A percentile compares a stretch with the other conserved stretches of the same genome.
Conservation (phyloP, 2,888 invertebrate species). For the Hermodice carunculata region DNA sequence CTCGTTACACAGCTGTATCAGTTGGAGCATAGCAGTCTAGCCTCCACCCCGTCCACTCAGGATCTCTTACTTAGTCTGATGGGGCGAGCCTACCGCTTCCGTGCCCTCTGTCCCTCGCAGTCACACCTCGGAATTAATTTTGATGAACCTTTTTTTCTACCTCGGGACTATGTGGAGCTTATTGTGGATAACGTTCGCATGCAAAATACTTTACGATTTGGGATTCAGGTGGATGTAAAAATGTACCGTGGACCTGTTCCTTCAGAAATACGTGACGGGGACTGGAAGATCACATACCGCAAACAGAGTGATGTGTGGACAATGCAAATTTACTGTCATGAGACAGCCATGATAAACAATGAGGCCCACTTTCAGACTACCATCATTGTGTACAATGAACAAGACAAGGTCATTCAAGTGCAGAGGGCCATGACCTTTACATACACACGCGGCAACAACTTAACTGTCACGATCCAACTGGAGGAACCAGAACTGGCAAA, state of each 20-base stretch:
- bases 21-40: slow-evolving; percentile 54
- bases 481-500: slow-evolving; percentile 52
- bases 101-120: slow-evolving; percentile 65
- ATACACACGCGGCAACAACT: slow-evolving; percentile 57
- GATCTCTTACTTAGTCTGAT: slow-evolving; percentile 54
- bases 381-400: slow-evolving; percentile 61
- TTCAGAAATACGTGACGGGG: slow-evolving; percentile 57
- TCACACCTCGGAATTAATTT: slow-evolving; percentile 55
- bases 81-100: slow-evolving; percentile 66
- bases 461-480: slow-evolving; percentile 54
- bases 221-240: slow-evolving; percentile 67
- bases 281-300: slow-evolving; percentile 69
- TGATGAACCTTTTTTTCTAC: slow-evolving; percentile 57
- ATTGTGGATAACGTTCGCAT: slow-evolving; percentile 67
- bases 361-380: slow-evolving; percentile 63
- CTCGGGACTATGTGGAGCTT: slow-evolving; percentile 65
- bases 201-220: slow-evolving; percentile 68
- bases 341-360: slow-evolving; percentile 61
- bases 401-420: slow-evolving; percentile 65
- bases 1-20: slow-evolving; percentile 59
- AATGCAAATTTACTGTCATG: slow-evolving; percentile 66
- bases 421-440: slow-evolving; percentile 53
- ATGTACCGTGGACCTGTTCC: slow-evolving; percentile 68
- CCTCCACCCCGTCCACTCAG: slow-evolving; percentile 39
- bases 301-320: slow-evolving; percentile 62